Evolutionary conservation across 2,888 invertebrate genomes (phyloP).

Genomic region (Andrena bicolor): DNA sequence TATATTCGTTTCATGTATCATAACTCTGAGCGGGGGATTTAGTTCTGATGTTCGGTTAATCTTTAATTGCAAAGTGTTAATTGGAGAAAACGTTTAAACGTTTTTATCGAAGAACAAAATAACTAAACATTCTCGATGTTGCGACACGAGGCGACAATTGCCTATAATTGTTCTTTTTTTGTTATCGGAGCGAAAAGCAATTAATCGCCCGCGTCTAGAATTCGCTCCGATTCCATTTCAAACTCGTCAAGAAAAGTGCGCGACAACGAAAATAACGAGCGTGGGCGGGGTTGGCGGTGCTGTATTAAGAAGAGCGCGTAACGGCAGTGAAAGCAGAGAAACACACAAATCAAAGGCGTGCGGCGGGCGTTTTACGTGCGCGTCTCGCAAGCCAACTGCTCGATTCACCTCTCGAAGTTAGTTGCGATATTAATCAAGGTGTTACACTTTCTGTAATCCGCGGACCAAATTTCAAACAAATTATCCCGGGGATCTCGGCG

Average conservation of each 20-base stretch:
- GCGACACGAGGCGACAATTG: neutral
- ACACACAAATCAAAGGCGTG: constrained; percentile 55
- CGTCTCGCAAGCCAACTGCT: constrained; percentile 53
- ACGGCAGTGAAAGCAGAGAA: constrained; percentile 23
- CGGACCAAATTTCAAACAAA: constrained; percentile 79
- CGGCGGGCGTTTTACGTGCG: constrained; percentile 35
- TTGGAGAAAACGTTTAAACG: constrained; percentile 12
- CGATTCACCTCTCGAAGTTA: constrained; percentile 61
- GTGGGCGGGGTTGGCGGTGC: neutral
- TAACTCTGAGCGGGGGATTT: constrained; percentile 24
- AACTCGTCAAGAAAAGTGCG: neutral
- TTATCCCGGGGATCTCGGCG: constrained; percentile 71
- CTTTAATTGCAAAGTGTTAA: constrained; percentile 42
- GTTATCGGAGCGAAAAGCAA: neutral
- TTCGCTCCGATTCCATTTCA: neutral
- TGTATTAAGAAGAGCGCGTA: neutral
- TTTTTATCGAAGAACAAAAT: constrained; percentile 17
- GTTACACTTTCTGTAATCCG: constrained; percentile 77
- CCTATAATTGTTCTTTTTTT: constrained; percentile 5
- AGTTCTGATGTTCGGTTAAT: constrained; percentile 9
- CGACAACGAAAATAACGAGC: neutral
- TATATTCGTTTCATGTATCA: constrained; percentile 42
- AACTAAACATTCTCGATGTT: neutral
- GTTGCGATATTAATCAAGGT: constrained; percentile 75
- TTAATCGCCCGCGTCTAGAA: constrained; percentile 4